Evolutionary conservation across 2,113 vertebrate genomes (phyloP).

Genomic region (Scatophagus argus): DNA sequence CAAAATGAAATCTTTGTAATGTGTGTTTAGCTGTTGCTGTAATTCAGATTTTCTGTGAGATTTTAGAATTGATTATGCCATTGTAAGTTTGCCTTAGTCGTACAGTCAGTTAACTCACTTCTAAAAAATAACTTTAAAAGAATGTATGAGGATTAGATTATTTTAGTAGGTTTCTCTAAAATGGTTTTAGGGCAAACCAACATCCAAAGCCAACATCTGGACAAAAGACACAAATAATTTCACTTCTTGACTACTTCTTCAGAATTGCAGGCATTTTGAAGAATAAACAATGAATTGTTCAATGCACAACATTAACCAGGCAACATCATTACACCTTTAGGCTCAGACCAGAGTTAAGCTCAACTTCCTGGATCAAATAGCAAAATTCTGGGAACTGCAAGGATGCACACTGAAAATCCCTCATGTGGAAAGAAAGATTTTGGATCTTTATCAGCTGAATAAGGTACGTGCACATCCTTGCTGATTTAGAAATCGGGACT

Average conservation of each 20-base stretch:
- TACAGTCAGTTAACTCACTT: too few species aligned
- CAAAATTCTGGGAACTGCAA: slow-evolving; percentile 99
- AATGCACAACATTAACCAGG: background rate
- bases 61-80: too few species aligned
- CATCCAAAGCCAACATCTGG: too few species aligned
- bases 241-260: background rate
- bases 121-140: too few species aligned
- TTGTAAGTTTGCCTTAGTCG: too few species aligned
- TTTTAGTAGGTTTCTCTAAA: background rate
- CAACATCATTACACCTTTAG: slow-evolving; percentile 78
- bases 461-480: slow-evolving; percentile 81
- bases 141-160: too few species aligned
- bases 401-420: slow-evolving; percentile 98
- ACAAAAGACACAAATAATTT: slow-evolving; percentile 7
- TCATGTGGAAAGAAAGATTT: slow-evolving; percentile 95
- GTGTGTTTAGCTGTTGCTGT: background rate
- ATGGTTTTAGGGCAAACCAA: background rate
- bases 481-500: background rate
- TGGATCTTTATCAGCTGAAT: slow-evolving; percentile 97
- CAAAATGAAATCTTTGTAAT: background rate
- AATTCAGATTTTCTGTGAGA: background rate
- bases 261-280: background rate
- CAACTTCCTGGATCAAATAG: slow-evolving; percentile 98
- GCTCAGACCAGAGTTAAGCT: slow-evolving; percentile 98
- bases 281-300: background rate